Conservation (phyloP, 2,888 invertebrate species). For the Plebejus anna region DNA sequence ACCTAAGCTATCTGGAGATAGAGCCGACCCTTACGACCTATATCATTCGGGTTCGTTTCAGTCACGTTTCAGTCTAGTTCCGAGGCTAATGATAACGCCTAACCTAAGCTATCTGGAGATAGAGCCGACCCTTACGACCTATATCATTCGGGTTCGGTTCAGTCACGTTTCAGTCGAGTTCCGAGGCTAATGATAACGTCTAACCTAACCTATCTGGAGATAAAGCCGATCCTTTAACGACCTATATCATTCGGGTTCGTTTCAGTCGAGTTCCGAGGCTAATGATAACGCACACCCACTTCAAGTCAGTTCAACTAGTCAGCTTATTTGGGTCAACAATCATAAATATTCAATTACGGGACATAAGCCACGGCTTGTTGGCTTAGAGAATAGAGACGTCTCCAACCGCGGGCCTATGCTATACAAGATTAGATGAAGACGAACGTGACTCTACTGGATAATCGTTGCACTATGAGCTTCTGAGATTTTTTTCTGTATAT, state of each 20-base stretch:
- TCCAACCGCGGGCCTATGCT: neutral
- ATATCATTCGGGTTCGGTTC: too few species aligned
- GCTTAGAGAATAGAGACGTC: neutral
- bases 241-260: neutral
- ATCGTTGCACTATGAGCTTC: neutral
- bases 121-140: too few species aligned
- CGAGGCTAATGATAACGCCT: too few species aligned
- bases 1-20: too few species aligned
- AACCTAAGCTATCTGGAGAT: too few species aligned
- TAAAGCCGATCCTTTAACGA: slow-evolving; percentile 1
- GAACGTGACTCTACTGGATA: neutral
- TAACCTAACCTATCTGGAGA: too few species aligned
- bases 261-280: neutral
- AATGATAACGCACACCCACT: slow-evolving; percentile 27
- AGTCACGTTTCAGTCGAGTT: too few species aligned
- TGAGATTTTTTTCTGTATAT: too few species aligned
- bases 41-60: too few species aligned
- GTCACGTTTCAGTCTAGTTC: too few species aligned
- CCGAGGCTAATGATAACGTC: too few species aligned
- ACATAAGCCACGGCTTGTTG: slow-evolving; percentile 14
- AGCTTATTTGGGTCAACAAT: slow-evolving; percentile 31
- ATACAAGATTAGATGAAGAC: neutral
- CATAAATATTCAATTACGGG: slow-evolving; percentile 31
- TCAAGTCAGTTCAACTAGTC: slow-evolving; percentile 29
- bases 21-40: too few species aligned